Base-by-base conservation (phyloP, 2,888 invertebrate species). In the Sphinx pinastri region DNA sequence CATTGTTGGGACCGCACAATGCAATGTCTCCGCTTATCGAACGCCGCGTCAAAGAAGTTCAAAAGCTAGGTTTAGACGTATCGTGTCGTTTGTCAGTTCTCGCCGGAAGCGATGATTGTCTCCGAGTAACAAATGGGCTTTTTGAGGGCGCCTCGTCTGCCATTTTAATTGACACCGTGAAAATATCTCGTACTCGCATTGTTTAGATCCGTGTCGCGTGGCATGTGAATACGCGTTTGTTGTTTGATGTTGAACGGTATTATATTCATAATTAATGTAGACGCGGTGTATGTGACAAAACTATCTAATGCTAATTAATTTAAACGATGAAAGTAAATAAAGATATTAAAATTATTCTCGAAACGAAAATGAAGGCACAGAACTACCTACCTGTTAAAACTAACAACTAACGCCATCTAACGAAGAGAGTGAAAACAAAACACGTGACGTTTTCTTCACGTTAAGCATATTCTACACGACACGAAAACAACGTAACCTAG, bases 31-130 rank as follows among this genome's bases (percentile, higher is more conserved):
- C 74, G 75, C 91, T 93, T 94, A 93, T 93, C 92, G 91, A 91
- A 77, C 83, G 84, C 88, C 83, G 84, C 88, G 91, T 93, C 93
- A 93, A 93, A 94, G 88, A 93, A 93, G 88, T 92, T 93, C 91
- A 92, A 91, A 92, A 89, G 90, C 87, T 79, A 85, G 91, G 90
- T 91, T 91, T 91, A 92, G 88, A 90, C 85, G 87, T 81, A 74
- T 83, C 79, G 83, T 87, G 90, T 91, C 91, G 93, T 93, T 93
- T 93, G 93, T 93, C 93, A 92, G 81, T 88, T 88, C 83, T 81
- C 86, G 88, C 90, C 88, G 84, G 88, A 81, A 86, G 88, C 84
- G 74, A 76, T 82, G 91, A 90, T 92, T 93, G 92, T 92, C 81
- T 87, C 81, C 70, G 72, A 75, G 74, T 82, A 84, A 91, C 88